Conservation (phyloP, 2,797 vertebrate species). For the Heteromormyrus szaboi region DNA sequence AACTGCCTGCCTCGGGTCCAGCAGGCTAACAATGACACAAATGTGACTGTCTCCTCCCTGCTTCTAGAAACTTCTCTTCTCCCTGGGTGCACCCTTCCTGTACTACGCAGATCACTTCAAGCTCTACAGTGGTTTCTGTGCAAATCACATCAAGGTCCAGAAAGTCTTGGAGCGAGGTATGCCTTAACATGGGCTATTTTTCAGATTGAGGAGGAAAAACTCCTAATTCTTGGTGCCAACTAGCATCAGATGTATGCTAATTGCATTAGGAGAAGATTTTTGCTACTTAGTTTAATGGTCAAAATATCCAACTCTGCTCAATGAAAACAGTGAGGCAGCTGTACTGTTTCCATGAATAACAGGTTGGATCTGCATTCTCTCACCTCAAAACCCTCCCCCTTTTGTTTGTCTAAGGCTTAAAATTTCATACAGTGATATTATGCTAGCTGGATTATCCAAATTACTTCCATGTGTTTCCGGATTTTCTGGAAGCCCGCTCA, state of each 20-base stretch:
- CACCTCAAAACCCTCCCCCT: background rate
- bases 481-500: background rate
- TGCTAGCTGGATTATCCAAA: background rate
- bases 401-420: slow-evolving; percentile 8
- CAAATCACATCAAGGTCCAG: slow-evolving; percentile 97
- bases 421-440: background rate
- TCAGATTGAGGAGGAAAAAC: background rate
- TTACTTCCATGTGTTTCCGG: background rate
- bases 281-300: background rate
- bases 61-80: slow-evolving; percentile 89
- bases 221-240: background rate
- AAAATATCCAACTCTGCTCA: background rate
- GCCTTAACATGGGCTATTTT: background rate
- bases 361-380: background rate
- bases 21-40: background rate
- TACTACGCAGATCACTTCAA: slow-evolving; percentile 99
- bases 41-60: slow-evolving; percentile 13
- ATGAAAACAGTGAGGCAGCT: background rate
- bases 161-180: slow-evolving; percentile 95
- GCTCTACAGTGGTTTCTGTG: slow-evolving; percentile 95
- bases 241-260: background rate
- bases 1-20: background rate
- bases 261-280: background rate
- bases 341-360: background rate
- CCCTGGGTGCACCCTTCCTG: slow-evolving; percentile 93